Conservation (phyloP, 2,797 vertebrate genomes). For the Gallinago stenura region DNA sequence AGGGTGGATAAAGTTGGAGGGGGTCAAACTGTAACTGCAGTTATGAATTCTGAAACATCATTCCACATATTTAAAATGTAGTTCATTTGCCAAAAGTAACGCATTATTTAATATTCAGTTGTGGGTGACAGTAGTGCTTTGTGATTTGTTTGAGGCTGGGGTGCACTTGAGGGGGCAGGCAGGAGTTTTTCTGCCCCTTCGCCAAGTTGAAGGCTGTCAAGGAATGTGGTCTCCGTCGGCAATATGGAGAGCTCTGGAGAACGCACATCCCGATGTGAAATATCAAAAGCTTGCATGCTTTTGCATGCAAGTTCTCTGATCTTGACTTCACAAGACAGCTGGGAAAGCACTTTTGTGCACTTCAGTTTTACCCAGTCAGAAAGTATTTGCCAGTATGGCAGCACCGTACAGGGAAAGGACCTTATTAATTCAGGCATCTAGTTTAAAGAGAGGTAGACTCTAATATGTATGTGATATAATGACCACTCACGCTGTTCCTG, state of each 20-base stretch:
- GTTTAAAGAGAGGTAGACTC: conserved; percentile 53
- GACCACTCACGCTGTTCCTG: conserved; percentile 20
- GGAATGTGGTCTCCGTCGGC: background rate
- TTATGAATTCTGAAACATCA: background rate
- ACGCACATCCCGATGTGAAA: background rate
- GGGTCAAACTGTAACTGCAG: background rate
- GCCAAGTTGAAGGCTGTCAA: background rate
- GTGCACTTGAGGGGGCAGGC: rapidly evolving
- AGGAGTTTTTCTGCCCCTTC: background rate
- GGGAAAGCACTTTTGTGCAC: conserved; percentile 65
- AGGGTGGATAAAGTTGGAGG: background rate
- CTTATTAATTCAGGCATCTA: conserved; percentile 68
- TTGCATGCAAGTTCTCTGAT: conserved; percentile 43
- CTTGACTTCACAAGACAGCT: conserved; percentile 62
- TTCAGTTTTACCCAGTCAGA: conserved; percentile 66
- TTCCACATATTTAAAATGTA: background rate
- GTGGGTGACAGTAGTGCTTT: too few species aligned
- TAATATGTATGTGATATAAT: conserved; percentile 62
- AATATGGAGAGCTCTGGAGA: background rate
- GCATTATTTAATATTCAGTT: background rate
- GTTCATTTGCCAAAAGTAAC: background rate
- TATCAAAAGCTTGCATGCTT: conserved; percentile 25
- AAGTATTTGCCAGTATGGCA: conserved; percentile 63
- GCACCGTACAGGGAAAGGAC: background rate
- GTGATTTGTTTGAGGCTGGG: background rate